Base-by-base conservation (phyloP, 1,140 invertebrate genomes). In the Hylaeus volcanicus region DNA sequence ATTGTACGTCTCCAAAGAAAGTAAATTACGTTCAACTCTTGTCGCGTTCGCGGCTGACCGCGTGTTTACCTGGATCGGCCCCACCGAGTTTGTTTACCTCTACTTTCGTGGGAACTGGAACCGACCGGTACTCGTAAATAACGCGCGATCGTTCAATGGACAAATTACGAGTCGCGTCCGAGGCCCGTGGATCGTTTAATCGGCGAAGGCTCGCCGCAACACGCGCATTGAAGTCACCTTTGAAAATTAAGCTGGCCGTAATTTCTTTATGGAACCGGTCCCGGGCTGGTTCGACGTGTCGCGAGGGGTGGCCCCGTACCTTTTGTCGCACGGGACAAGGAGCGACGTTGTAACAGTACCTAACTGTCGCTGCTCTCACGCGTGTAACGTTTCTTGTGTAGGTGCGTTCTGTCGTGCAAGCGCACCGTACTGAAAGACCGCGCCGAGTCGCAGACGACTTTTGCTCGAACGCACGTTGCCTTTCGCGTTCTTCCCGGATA, bases 191-290 rank as follows among this genome's bases (percentile, higher is more conserved):
- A 74, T 39, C 45, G 43, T 37, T 65, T 68, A 55, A 11, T 45
- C 26, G 45, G 9, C 68, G 48, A 39, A 41, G 68, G 71, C 51
- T 79, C 26, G 60, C 68, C 74, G 51, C 43, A 51, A 80, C 55
- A 53, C 63, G 45, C 37, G 55, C 64, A 58, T 56, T 65, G 37
- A 45, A 45, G 41, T 80, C 79, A 39, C 8, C 48, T 41, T 51
- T 80, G 5, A 73, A 68, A 74, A 80, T 80, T 80, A 80, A 80
- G 63, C 63, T 53, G 51, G n/a, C 41, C 43, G 71, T 80, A 80
- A 80, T 80, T 75, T 74, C 71, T 64, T 74, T 53, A 60, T 75
- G 79, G 64, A 80, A 75, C 79, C 79, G 55, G 72, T 78, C 61
- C 53, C 14, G 66, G 56, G 65, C 55, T 55, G 55, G 55, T 68